Evolutionary conservation across 2,113 vertebrate species (phyloP).

Genomic region (Callipepla californica): DNA sequence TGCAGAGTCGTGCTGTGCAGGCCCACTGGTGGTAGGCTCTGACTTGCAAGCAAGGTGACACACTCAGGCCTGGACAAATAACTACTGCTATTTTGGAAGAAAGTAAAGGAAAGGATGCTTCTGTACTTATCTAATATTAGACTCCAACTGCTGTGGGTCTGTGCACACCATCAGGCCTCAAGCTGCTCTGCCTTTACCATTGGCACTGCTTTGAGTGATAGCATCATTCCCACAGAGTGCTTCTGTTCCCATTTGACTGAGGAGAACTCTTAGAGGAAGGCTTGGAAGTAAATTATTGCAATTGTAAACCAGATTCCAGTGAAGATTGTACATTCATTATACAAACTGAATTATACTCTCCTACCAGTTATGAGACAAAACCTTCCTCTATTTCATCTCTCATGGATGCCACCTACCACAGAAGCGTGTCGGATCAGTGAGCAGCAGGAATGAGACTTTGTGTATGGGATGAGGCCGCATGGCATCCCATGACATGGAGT

Average conservation of each 20-base stretch:
- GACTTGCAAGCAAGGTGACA: background rate
- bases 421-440: background rate
- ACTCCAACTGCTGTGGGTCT: background rate
- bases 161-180: accelerated
- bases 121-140: background rate
- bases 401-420: background rate
- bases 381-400: background rate
- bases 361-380: background rate
- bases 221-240: background rate
- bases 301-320: conserved; percentile 6
- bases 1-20: too few relatives aligned
- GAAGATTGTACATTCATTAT: background rate
- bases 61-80: background rate
- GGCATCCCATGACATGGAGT: background rate
- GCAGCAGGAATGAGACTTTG: background rate
- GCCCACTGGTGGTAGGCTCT: too few relatives aligned
- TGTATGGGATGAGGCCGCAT: background rate
- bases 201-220: background rate
- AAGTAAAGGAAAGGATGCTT: background rate
- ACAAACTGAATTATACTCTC: background rate
- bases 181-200: background rate
- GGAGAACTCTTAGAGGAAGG: background rate
- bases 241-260: background rate
- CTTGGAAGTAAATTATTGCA: background rate
- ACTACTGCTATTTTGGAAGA: background rate